These are phyloP conservation scores for Hemiprocne comata DNA, from an alignment of 2,113 vertebrate genomes.

Conservation along the genomic window DNA sequence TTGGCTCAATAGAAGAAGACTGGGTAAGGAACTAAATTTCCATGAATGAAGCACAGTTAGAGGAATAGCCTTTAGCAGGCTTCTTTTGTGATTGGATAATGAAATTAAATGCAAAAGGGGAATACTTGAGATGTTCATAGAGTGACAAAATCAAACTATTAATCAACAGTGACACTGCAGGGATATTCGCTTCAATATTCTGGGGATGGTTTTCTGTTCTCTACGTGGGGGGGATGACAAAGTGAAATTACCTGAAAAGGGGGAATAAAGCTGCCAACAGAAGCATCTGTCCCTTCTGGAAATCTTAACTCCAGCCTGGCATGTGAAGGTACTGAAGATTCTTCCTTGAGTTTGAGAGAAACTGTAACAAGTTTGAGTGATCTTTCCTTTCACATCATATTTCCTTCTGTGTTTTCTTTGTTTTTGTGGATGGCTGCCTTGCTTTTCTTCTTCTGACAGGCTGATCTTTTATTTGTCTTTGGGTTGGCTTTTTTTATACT, in stretches of 20 bases:
- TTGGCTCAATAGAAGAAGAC: conserved; percentile 89
- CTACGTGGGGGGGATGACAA: rapidly evolving
- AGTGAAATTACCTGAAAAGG: background rate
- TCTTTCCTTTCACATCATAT: background rate
- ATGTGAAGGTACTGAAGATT: background rate
- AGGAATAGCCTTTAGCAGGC: background rate
- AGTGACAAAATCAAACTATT: background rate
- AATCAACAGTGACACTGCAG: background rate
- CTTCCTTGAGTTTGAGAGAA: background rate
- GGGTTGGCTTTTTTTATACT: background rate
- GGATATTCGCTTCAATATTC: background rate
- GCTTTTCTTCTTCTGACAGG: background rate
- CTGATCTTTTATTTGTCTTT: background rate
- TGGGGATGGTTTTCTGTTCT: background rate
- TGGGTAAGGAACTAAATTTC: conserved; percentile 82
- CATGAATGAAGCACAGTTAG: background rate
- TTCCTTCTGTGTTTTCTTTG: background rate
- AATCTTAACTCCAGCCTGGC: background rate
- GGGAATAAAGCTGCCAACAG: background rate
- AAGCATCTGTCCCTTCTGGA: background rate
- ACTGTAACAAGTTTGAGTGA: background rate
- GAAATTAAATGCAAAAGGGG: background rate
- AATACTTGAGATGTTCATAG: background rate
- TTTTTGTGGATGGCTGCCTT: background rate
- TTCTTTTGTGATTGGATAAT: background rate